Evolutionary conservation across 1,140 invertebrate species (phyloP).

Genomic region (Apis laboriosa): DNA sequence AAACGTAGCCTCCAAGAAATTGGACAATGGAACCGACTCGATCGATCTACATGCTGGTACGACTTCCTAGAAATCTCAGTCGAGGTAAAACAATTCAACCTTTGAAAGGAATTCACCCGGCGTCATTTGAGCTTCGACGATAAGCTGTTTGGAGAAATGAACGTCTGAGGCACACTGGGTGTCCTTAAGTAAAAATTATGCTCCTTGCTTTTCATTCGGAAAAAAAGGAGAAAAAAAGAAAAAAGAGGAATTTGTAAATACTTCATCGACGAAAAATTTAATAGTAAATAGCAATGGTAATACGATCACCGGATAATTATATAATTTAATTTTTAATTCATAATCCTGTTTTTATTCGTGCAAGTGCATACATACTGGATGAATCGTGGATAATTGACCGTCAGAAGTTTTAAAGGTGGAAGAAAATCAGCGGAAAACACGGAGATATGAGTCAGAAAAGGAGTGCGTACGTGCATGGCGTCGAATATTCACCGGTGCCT

Average conservation of each 20-base stretch:
- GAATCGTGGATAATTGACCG: background rate
- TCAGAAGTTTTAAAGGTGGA: background rate
- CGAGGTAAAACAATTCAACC: constrained; percentile 62
- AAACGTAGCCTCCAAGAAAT: constrained; percentile 42
- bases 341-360: background rate
- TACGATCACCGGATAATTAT: background rate
- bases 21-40: constrained; percentile 55
- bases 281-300: background rate
- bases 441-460: constrained; percentile 45
- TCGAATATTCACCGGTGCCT: constrained; percentile 65
- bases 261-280: no score
- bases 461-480: constrained; percentile 53
- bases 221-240: no score
- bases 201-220: background rate
- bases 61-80: constrained; percentile 59
- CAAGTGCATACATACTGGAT: background rate
- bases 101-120: constrained; percentile 57
- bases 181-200: background rate
- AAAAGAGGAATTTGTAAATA: no score
- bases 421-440: constrained; percentile 16
- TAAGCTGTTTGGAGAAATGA: constrained; percentile 44
- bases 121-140: constrained; percentile 52
- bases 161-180: background rate
- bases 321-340: background rate
- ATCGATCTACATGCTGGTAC: constrained; percentile 22